These are phyloP conservation scores for Panthera tigris DNA, from an alignment of 2,113 vertebrate species.

Conservation along the genomic window DNA sequence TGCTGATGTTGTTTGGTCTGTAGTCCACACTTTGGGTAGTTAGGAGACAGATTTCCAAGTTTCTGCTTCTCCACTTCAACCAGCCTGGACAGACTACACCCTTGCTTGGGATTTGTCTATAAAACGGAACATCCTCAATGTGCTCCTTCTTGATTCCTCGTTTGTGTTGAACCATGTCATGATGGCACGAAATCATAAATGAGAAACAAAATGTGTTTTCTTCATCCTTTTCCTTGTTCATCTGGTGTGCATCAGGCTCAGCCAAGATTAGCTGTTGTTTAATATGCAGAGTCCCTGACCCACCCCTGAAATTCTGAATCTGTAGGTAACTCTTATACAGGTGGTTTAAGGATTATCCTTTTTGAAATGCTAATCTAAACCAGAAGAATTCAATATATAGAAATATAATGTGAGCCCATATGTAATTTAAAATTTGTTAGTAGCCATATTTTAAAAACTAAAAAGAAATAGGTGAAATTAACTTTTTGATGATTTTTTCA, in stretches of 20 bases:
- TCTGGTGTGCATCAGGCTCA: neutral
- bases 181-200: neutral
- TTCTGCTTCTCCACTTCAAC: neutral
- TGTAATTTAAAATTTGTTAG: neutral
- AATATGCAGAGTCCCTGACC: neutral
- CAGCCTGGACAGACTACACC: neutral
- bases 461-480: neutral
- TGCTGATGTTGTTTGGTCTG: neutral
- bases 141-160: neutral
- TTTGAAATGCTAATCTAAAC: neutral
- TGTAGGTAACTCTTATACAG: neutral
- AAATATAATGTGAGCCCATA: neutral
- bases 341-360: neutral
- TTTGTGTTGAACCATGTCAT: neutral
- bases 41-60: neutral
- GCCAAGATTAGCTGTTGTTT: neutral
- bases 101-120: neutral
- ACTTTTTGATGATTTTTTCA: neutral
- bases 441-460: neutral
- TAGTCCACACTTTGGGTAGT: neutral
- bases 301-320: neutral
- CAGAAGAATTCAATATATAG: neutral
- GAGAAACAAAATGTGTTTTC: neutral
- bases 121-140: neutral
- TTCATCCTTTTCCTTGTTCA: neutral